Base-by-base conservation (phyloP, 2,888 invertebrate genomes). In the Tetrapedia diversipes region DNA sequence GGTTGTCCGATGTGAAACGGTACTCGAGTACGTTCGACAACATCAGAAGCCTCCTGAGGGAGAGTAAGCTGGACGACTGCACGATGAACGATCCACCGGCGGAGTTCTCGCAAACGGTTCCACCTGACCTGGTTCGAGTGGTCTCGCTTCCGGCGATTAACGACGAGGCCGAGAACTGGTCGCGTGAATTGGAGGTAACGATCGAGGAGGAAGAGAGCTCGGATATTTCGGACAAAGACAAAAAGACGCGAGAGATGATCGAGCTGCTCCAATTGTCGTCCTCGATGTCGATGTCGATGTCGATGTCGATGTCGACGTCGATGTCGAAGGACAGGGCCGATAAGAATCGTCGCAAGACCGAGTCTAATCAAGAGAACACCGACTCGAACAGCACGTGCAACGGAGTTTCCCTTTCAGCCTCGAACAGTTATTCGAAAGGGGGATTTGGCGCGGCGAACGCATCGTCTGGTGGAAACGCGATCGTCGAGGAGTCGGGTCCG, bases 11-110 rank as follows among this genome's bases (percentile, higher is more conserved):
- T 87, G 94, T 94, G 84, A 95, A 95, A 87, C 94, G 95, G 87
- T 95, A 95, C 91, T 95, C 95, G 82, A 95, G 95, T 51, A 96
- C 96, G 10, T 96, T 96, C 90, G 96, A 96, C 92, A 95, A 96
- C 89, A 95, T 96, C 86, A 95, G 95, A 89, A 95, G 95, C 47
- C 92, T 96, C 81, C 94, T 96, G 79, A 94, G 94, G 86, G 96
- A 96, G 89, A 95, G 95, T 27, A 94, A 95, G 57, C 70, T 90
- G 51, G 65, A 27, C 14, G 51, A 66, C 7, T n/a, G n/a, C n/a
- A n/a, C 92, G 1, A 79, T 92, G 60, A 91, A 92, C 77, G 92
- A 92, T 59, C 90, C 92, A 0, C 94, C 95, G 1, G 93, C 93
- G 47, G 95, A 95, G 84, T 93, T 95, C 84, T 91, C 93, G 41